phyloP scores from a whole-genome alignment of 2,113 vertebrate genomes.

The Sylvicapra grimmia region DNA sequence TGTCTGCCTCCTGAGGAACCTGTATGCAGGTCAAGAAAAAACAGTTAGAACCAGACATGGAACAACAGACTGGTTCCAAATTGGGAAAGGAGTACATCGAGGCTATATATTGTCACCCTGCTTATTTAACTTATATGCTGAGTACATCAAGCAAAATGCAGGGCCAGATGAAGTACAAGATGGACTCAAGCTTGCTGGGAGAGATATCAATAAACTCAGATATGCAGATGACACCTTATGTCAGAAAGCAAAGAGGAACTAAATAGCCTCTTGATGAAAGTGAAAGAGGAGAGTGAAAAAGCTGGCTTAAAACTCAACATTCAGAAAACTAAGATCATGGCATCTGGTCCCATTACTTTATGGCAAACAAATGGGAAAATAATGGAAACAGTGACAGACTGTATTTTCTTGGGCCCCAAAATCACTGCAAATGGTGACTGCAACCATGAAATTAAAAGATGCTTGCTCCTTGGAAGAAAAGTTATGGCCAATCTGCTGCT shows the following conservation, averaged over 20 bases:
- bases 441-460: neutral
- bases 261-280: neutral
- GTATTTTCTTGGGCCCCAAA: neutral
- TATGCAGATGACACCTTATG: neutral
- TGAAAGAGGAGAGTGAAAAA: neutral
- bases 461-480: neutral
- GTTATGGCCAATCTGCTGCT: neutral
- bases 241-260: neutral
- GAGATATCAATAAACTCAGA: neutral
- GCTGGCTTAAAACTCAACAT: neutral
- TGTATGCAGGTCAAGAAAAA: neutral
- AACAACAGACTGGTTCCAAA: neutral
- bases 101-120: too few species aligned
- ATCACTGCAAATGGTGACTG: neutral
- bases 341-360: neutral
- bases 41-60: neutral
- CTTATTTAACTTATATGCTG: neutral
- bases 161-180: neutral
- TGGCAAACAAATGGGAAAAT: neutral
- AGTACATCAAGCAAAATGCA: neutral
- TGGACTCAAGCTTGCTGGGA: neutral
- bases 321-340: neutral
- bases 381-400: neutral
- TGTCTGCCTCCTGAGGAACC: neutral
- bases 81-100: neutral